A percentile compares a stretch with the other conserved stretches of the same genome.
Evolutionary conservation across 2,113 vertebrate species (phyloP).

Genomic region (Pollachius pollachius): DNA sequence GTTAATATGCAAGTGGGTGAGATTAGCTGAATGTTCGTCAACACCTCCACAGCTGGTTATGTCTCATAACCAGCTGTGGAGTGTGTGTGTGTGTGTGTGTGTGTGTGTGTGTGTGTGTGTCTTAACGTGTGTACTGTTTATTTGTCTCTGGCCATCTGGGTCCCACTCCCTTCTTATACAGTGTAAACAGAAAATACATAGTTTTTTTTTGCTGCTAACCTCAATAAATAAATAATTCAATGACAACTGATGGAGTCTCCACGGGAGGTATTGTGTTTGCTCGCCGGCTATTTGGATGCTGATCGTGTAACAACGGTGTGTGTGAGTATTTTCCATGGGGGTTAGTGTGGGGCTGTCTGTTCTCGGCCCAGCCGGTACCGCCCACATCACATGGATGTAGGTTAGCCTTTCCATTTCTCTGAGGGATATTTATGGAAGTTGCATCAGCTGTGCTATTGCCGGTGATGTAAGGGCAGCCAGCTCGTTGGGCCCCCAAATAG

Average conservation of each 20-base stretch:
- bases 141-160: conserved; percentile 43
- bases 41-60: conserved; percentile 39
- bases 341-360: conserved; percentile 49
- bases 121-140: no score
- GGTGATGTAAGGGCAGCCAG: conserved; percentile 67
- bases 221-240: conserved; percentile 57
- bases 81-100: conserved; percentile 9
- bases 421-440: conserved; percentile 74
- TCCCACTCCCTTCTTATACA: conserved; percentile 25
- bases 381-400: conserved; percentile 39
- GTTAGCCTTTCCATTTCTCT: conserved; percentile 64
- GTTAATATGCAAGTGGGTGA: conserved; percentile 34
- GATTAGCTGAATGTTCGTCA: conserved; percentile 23
- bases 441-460: conserved; percentile 63
- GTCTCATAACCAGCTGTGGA: no score
- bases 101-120: no score
- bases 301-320: conserved; percentile 35
- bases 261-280: conserved; percentile 2
- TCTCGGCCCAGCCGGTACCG: conserved; percentile 31
- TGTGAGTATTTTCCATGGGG: conserved; percentile 41
- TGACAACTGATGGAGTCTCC: conserved; percentile 34
- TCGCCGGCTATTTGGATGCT: conserved; percentile 22
- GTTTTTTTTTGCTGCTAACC: conserved; percentile 1
- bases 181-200: conserved; percentile 4
- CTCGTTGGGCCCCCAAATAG: conserved; percentile 61